phyloP scores from a whole-genome alignment of 2,888 invertebrate species.

The Drosophila dives region DNA sequence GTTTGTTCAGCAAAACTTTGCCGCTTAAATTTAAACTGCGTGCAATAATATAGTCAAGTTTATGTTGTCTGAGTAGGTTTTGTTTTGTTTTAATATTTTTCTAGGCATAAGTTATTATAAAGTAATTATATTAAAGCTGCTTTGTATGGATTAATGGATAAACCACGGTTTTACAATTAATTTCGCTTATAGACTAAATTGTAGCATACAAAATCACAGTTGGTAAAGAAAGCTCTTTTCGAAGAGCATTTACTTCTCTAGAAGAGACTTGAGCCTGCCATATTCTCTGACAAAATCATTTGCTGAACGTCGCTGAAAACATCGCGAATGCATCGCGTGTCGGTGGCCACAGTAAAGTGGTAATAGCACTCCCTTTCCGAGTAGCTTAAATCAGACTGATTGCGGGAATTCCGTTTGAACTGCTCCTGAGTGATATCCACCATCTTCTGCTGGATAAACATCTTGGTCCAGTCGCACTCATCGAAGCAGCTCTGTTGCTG shows the following conservation, averaged over 20 bases:
- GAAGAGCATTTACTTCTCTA: constrained; percentile 40
- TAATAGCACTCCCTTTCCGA: constrained; percentile 88
- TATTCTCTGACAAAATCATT: constrained; percentile 86
- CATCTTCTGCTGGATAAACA: constrained; percentile 89
- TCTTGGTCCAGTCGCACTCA: constrained; percentile 88
- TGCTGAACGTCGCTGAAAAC: constrained; percentile 91
- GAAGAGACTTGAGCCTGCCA: constrained; percentile 85
- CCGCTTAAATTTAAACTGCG: constrained; percentile 4
- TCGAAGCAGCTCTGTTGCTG: constrained; percentile 86
- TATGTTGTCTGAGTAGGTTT: constrained; percentile 21
- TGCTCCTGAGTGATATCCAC: constrained; percentile 87
- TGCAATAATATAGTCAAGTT: not conserved
- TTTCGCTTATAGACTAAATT: constrained; percentile 33
- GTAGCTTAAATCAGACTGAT: constrained; percentile 83
- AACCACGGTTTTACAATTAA: constrained; percentile 19
- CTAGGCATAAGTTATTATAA: constrained; percentile 12
- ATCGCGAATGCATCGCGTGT: constrained; percentile 89
- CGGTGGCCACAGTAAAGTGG: constrained; percentile 91
- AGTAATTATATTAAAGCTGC: constrained; percentile 24
- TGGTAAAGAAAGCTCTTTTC: constrained; percentile 41
- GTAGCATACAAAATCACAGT: constrained; percentile 52
- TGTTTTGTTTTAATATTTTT: constrained; percentile 29
- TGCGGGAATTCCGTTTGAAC: constrained; percentile 83
- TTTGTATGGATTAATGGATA: constrained; percentile 6
- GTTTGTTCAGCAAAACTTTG: not conserved